A percentile compares a stretch with the other conserved stretches of the same genome.
These are phyloP conservation scores for Coelopa frigida DNA, from an alignment of 1,140 invertebrate species.

Conservation along the genomic window DNA sequence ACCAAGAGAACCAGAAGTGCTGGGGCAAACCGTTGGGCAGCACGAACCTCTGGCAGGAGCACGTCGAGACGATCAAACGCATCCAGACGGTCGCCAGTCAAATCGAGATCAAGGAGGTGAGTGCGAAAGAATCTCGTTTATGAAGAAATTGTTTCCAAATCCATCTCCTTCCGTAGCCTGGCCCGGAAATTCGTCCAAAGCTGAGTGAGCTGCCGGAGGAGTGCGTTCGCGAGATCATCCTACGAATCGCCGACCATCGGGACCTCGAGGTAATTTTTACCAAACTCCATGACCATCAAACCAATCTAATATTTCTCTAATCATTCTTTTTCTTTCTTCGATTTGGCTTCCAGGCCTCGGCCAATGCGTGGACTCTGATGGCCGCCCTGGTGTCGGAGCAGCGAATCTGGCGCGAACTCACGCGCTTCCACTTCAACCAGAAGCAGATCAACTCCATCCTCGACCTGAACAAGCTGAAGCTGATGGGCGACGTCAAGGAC, in stretches of 20 bases:
- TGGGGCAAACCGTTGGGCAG: constrained; percentile 85
- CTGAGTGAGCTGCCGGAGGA: constrained; percentile 89
- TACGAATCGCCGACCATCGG: constrained; percentile 83
- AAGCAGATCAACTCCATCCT: constrained; percentile 71
- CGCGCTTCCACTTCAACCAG: constrained; percentile 84
- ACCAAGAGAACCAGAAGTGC: constrained; percentile 58
- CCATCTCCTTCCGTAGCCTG: constrained; percentile 54
- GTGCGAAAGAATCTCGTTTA: too few relatives aligned
- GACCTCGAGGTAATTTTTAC: constrained; percentile 69
- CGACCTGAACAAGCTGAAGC: constrained; percentile 48
- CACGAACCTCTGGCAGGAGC: constrained; percentile 80
- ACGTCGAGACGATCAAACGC: constrained; percentile 72
- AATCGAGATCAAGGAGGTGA: constrained; percentile 68
- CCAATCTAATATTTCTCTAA: constrained; percentile 2
- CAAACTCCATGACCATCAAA: too few relatives aligned
- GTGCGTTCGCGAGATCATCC: constrained; percentile 83
- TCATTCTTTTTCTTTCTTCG: constrained; percentile 9
- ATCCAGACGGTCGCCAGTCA: constrained; percentile 75
- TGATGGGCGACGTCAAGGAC: constrained; percentile 48
- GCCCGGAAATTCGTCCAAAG: constrained; percentile 72
- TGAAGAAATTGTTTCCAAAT: background rate
- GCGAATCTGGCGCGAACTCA: constrained; percentile 85
- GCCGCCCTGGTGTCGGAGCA: constrained; percentile 78
- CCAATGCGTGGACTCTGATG: constrained; percentile 60
- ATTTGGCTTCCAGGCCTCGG: constrained; percentile 43